phyloP scores from a whole-genome alignment of 2,113 vertebrate genomes.

The Spheniscus mendiculus region DNA sequence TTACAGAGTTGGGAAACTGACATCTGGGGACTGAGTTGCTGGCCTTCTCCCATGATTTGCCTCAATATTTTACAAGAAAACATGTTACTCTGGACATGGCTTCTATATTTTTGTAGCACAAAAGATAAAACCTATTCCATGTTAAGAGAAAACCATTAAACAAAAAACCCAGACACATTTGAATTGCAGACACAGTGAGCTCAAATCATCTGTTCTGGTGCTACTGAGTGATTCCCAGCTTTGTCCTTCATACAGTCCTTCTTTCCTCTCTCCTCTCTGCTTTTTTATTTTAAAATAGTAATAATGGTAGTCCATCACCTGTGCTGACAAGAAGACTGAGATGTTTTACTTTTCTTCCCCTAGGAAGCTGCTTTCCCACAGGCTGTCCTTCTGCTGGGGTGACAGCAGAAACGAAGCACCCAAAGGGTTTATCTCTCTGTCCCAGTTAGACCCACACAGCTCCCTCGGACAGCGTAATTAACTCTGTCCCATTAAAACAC shows the following conservation, averaged over 20 bases:
- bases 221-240: neutral
- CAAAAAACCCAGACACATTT: neutral
- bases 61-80: neutral
- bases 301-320: neutral
- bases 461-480: neutral
- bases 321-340: neutral
- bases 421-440: neutral
- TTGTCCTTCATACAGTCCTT: neutral
- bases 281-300: neutral
- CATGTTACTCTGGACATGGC: neutral
- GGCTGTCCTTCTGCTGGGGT: neutral
- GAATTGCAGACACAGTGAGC: neutral
- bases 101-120: neutral
- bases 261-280: neutral
- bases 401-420: conserved; percentile 10
- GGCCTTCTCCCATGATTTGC: neutral
- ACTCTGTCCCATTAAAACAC: conserved; percentile 2
- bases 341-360: neutral
- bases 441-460: neutral
- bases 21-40: neutral
- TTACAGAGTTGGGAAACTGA: neutral
- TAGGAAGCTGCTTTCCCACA: neutral
- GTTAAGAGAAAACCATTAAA: neutral
- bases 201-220: neutral
- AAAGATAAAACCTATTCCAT: neutral